Percentiles rank a stretch among this genome's conserved stretches.
Evolutionary conservation across 2,797 vertebrate species (phyloP).

Genomic region (Rhinatrema bivittatum): DNA sequence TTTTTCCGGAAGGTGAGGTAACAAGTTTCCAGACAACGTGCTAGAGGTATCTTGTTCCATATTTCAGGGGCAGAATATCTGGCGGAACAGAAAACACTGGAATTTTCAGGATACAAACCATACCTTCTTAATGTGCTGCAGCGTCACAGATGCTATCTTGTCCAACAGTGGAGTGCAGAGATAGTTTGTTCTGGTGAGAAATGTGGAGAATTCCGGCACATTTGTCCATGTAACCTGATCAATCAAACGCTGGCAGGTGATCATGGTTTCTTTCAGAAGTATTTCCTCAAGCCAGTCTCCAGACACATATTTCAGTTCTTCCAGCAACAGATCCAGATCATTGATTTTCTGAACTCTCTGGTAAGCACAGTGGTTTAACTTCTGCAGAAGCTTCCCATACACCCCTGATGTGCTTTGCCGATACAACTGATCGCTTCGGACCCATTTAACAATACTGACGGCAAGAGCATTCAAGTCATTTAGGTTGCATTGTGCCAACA

Average conservation of each 20-base stretch:
- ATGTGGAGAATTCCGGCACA: constrained; percentile 50
- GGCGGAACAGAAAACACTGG: no score
- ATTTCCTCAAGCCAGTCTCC: constrained; percentile 81
- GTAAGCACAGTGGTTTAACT: constrained; percentile 56
- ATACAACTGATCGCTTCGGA: constrained; percentile 49
- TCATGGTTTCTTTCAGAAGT: constrained; percentile 59
- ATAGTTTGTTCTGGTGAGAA: constrained; percentile 60
- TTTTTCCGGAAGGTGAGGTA: no score
- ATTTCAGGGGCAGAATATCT: no score
- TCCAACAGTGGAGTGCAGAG: constrained; percentile 66
- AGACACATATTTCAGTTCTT: constrained; percentile 61
- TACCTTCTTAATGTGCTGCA: constrained; percentile 76
- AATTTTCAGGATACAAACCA: no score
- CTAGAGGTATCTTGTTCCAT: no score
- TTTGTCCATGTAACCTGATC: constrained; percentile 70
- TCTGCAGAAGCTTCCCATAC: constrained; percentile 67
- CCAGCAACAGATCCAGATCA: constrained; percentile 60
- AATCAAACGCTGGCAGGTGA: constrained; percentile 50
- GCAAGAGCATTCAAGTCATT: constrained; percentile 60
- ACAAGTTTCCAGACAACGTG: no score
- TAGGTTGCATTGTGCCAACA: constrained; percentile 73
- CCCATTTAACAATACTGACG: constrained; percentile 61
- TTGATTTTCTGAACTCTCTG: constrained; percentile 56
- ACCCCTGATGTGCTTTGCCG: constrained; percentile 46
- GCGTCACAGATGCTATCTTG: constrained; percentile 62